phyloP scores from a whole-genome alignment of 2,113 vertebrate species.

The Budorcas taxicolor region DNA sequence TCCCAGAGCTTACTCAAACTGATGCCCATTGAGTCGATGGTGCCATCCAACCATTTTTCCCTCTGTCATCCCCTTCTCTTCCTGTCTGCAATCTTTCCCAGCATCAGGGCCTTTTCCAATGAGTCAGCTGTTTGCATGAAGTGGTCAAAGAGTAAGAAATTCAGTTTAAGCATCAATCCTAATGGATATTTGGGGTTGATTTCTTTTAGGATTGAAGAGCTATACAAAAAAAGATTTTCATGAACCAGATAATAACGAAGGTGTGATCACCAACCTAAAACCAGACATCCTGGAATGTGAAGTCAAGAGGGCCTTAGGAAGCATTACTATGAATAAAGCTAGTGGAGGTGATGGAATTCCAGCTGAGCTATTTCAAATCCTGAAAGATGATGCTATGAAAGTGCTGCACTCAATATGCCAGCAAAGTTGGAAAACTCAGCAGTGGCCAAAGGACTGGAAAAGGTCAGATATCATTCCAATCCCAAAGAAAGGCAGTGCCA shows the following conservation, averaged over 20 bases:
- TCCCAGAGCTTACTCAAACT: neutral
- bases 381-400: neutral
- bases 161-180: neutral
- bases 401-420: neutral
- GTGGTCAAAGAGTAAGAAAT: neutral
- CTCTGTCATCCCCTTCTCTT: neutral
- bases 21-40: neutral
- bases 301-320: neutral
- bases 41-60: neutral
- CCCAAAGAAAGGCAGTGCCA: neutral
- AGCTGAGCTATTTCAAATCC: neutral
- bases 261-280: neutral
- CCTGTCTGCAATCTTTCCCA: neutral
- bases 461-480: neutral
- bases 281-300: neutral
- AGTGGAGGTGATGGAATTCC: neutral
- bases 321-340: neutral
- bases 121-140: neutral
- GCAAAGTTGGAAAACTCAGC: neutral
- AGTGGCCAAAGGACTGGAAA: neutral
- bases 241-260: neutral
- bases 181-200: neutral
- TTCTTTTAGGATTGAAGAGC: neutral
- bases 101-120: neutral
- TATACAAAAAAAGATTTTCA: neutral